Evolutionary conservation across 2,888 invertebrate species (phyloP), one percentile per base, ranked within the genome.

Genomic region (Pristionchus exspectatus): DNA sequence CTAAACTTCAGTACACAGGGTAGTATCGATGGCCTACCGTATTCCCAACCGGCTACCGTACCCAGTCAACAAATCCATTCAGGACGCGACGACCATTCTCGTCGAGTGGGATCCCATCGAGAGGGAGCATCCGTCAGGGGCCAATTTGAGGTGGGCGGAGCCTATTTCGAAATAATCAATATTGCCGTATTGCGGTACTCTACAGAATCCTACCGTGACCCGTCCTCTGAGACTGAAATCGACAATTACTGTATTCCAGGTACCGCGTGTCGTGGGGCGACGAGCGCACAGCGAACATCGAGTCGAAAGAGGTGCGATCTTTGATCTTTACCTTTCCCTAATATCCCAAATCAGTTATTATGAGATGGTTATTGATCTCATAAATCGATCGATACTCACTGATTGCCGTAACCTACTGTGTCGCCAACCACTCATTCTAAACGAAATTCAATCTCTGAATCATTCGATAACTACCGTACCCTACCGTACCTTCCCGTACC

Each of bases 61-160:
- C 10, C 44, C 44, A 50, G 10, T 72, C 69, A 72, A 27, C 10
- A n/a, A 81, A n/a, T 81, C 92, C 38, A 88, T 92, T 10, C 87
- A 94, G 66, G 94, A 94, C 84, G 90, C 92, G 5, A 88, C 90
- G 12, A 94, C 93, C 18, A 74, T 94, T 24, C 84, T 94, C 21
- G 91, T 94, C 7, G 94, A 94, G 89, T 94, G 94, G 94, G 92
- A 94, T 83, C 94, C 94, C 0, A 90, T 94, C 12, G 93, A 94
- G 90, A 77, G 88, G 91, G 63, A 63, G 81, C 54, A 63, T 54
- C 50, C 87, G 24, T 72, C 87, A 0, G 72, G 87, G 2, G 50
- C 77, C 24, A 74, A 91, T 77, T 72, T 84, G 33, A 54, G 74
- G 69, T 54, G 30, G 12, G 81, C n/a, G 81, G 38, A 18, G 33